Evolutionary conservation across 2,113 vertebrate species (phyloP).

Genomic region (Rissa tridactyla): DNA sequence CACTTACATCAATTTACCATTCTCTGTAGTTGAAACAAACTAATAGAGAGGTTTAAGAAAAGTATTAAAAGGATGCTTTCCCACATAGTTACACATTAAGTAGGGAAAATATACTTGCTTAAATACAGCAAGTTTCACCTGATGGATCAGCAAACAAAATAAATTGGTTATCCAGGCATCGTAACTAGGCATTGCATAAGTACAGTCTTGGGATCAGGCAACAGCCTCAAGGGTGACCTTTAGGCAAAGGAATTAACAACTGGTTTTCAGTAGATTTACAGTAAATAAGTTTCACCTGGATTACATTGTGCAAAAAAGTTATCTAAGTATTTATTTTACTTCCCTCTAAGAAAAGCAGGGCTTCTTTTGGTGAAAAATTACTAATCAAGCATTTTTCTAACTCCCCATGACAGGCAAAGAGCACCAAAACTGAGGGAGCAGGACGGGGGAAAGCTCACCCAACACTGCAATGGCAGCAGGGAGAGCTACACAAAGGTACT

Average conservation of each 20-base stretch:
- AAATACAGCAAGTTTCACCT: background rate
- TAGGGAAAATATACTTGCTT: background rate
- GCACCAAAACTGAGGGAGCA: background rate
- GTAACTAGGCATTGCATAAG: background rate
- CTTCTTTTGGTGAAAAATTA: background rate
- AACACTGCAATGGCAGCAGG: fast-evolving
- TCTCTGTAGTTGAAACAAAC: background rate
- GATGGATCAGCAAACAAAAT: conserved; percentile 31
- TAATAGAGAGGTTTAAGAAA: background rate
- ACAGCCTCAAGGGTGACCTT: background rate
- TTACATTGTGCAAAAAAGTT: background rate
- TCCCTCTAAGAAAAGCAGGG: background rate
- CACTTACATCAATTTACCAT: fast-evolving
- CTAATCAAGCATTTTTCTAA: background rate
- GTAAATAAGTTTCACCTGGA: background rate
- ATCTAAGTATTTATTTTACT: fast-evolving
- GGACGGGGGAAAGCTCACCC: background rate
- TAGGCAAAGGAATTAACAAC: background rate
- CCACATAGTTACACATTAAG: background rate
- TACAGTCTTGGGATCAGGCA: background rate
- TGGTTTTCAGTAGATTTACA: background rate
- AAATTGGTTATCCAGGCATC: background rate
- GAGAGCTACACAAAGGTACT: fast-evolving
- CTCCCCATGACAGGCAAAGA: background rate
- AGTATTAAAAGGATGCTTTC: background rate